These are phyloP conservation scores for Phasia obesa DNA, from an alignment of 2,888 invertebrate genomes.

Conservation along the genomic window DNA sequence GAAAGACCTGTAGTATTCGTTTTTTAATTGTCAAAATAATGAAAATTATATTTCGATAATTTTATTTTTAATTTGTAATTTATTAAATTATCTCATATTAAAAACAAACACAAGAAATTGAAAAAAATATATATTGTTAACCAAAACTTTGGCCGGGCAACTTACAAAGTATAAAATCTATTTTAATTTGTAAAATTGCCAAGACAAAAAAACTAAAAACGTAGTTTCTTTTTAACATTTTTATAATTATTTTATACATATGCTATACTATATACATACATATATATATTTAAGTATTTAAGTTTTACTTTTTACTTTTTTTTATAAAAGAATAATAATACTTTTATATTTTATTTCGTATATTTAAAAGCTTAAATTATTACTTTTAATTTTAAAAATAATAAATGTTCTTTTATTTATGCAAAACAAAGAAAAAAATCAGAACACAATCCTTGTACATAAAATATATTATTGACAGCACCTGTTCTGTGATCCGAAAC, in stretches of 20 bases:
- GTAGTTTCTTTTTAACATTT: constrained; percentile 59
- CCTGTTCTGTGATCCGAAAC: no score
- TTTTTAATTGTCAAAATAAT: constrained; percentile 31
- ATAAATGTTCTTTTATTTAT: constrained; percentile 18
- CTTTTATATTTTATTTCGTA: constrained; percentile 45
- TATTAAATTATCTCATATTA: constrained; percentile 61
- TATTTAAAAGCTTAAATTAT: constrained; percentile 38
- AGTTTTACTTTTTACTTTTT: constrained; percentile 54
- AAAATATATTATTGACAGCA: constrained; percentile 9
- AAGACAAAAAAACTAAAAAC: constrained; percentile 45
- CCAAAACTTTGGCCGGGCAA: constrained; percentile 16
- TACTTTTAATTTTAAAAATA: constrained; percentile 37
- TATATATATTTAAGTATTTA: constrained; percentile 60
- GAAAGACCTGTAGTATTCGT: constrained; percentile 54
- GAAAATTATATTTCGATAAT: constrained; percentile 49
- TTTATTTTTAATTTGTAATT: constrained; percentile 60
- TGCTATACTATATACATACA: constrained; percentile 18
- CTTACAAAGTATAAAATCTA: constrained; percentile 40
- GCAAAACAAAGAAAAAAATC: constrained; percentile 8
- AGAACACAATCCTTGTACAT: constrained; percentile 46
- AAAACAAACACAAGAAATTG: constrained; percentile 19
- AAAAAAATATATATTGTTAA: constrained; percentile 40
- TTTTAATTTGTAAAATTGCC: constrained; percentile 58
- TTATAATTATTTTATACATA: constrained; percentile 58
- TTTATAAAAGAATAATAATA: constrained; percentile 23